A percentile compares a stretch with the other conserved stretches of the same genome.
These are phyloP conservation scores for Anhinga anhinga DNA, from an alignment of 2,113 vertebrate species.

Conservation along the genomic window DNA sequence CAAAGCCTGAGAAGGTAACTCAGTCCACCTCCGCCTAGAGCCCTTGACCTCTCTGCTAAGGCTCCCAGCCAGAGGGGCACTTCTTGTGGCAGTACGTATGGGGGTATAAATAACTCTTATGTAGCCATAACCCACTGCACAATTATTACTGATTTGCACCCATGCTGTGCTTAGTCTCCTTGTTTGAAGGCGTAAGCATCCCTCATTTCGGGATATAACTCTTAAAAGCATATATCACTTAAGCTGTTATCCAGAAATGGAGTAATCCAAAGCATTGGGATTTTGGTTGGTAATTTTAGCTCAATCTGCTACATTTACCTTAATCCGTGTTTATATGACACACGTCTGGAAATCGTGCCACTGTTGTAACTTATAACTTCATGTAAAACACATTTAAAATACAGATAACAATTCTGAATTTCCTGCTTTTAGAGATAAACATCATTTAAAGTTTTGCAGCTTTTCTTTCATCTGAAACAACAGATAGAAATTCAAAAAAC, in stretches of 20 bases:
- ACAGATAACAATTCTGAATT: neutral
- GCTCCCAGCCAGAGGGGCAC: neutral
- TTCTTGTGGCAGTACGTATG: neutral
- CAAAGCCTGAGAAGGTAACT: slow-evolving; percentile 16
- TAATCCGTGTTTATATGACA: neutral
- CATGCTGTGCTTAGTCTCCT: neutral
- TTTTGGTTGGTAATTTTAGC: neutral
- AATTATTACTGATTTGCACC: neutral
- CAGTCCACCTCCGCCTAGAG: neutral
- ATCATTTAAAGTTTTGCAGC: neutral
- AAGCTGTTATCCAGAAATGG: neutral
- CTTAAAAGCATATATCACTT: neutral
- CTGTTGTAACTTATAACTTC: neutral
- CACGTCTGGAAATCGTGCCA: neutral
- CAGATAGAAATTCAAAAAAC: neutral
- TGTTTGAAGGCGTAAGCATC: neutral
- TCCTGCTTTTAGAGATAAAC: neutral
- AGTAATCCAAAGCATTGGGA: neutral
- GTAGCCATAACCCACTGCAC: neutral
- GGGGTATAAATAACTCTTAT: neutral
- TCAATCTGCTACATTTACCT: neutral
- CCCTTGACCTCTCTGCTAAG: neutral
- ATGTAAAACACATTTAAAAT: neutral
- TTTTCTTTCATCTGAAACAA: neutral
- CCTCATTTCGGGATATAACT: neutral